Evolutionary conservation across 2,797 vertebrate genomes (phyloP), one percentile per base, ranked within the genome.

Genomic region (Synaphobranchus kaupii): DNA sequence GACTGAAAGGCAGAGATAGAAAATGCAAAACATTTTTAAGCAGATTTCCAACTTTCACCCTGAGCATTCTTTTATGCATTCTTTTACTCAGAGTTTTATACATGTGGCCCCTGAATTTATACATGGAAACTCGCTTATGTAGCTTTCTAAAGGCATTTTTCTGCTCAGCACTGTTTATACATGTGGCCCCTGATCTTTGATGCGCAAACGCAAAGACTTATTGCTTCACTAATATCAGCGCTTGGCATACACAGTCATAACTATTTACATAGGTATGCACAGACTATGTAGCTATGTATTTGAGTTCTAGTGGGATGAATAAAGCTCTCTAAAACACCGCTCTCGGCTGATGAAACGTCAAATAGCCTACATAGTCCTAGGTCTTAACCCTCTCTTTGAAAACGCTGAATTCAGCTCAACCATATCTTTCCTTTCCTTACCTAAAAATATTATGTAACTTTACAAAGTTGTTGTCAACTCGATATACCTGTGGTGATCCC

Each of bases 391-490:
- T 9, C 52, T 95, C 95, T 96, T 97, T 96, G 95, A 97, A 96
- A 96, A 95, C 95, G 95, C 95, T 95, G 93, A 96, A 95, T 95
- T 96, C 96, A 96, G 96, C 96, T 96, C 95, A 95, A 96, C 96
- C 95, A 96, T 96, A 95, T 95, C 95, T 96, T 96, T 96, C 95
- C 96, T 95, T 93, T n/a, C n/a, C n/a, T n/a, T n/a, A 93, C 93
- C 93, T 95, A 95, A 8, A 54, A 63, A 60, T 13, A 60, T 50
- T 96, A 95, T 94, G 96, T 93, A 95, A 94, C 96, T 96, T 96
- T 96, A 96, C 95, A 97, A 97, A 95, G 93, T 95, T 90, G 90
- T 94, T 93, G 94, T 96, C 95, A 95, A 96, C 95, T 95, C 94
- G 94, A 95, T 96, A 95, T 91, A 94, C 94, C 90, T 94, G 94